These are phyloP conservation scores for Eulithis prunata DNA, from an alignment of 2,888 invertebrate species.

Conservation along the genomic window DNA sequence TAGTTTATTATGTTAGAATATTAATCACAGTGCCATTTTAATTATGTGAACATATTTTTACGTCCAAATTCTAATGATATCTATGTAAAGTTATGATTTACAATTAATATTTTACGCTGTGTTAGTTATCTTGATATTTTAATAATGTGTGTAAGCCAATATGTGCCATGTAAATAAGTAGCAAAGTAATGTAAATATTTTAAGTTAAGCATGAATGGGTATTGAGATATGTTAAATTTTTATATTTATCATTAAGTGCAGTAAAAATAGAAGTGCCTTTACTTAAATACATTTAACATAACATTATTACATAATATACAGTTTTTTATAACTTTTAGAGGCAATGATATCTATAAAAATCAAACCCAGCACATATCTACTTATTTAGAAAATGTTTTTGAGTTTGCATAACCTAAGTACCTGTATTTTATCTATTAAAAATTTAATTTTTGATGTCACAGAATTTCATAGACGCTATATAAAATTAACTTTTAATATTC, in stretches of 20 bases:
- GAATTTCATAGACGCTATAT: not conserved
- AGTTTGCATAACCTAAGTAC: too few species aligned
- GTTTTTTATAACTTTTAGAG: too few species aligned
- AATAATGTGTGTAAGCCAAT: conserved; percentile 55
- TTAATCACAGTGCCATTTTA: conserved; percentile 44
- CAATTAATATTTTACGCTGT: conserved; percentile 13
- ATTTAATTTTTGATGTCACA: not conserved
- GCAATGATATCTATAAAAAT: too few species aligned
- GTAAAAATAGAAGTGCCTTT: conserved; percentile 68
- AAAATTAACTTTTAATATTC: not conserved
- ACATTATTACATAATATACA: not conserved
- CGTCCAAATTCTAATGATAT: conserved; percentile 23
- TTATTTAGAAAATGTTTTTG: too few species aligned
- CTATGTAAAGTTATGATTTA: conserved; percentile 21
- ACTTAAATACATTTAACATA: conserved; percentile 14
- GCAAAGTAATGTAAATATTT: conserved; percentile 46
- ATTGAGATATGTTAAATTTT: conserved; percentile 36
- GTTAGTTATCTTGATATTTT: conserved; percentile 20
- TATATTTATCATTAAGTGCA: conserved; percentile 48
- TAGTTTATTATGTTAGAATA: conserved; percentile 32
- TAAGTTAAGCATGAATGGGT: conserved; percentile 30
- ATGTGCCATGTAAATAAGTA: conserved; percentile 79
- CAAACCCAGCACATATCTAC: too few species aligned
- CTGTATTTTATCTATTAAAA: too few species aligned
- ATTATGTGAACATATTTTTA: conserved; percentile 30